Evolutionary conservation across 2,797 vertebrate genomes (phyloP).

Genomic region (Heterohyrax brucei): DNA sequence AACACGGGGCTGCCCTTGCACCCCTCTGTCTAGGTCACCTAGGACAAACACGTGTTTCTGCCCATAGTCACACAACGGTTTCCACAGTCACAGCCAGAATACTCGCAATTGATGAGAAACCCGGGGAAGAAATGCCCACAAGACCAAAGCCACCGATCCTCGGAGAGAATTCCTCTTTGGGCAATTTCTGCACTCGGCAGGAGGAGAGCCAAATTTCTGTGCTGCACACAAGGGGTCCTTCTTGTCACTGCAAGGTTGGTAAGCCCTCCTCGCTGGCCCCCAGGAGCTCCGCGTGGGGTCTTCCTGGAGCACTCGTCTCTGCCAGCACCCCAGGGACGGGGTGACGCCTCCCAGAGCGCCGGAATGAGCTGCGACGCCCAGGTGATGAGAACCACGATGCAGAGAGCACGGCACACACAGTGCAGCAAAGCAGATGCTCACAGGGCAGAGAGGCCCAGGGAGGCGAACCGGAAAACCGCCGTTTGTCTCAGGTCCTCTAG

Average conservation of each 20-base stretch:
- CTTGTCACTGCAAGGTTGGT: slow-evolving; percentile 74
- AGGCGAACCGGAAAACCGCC: slow-evolving; percentile 48
- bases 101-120: slow-evolving; percentile 77
- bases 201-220: slow-evolving; percentile 77
- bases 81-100: slow-evolving; percentile 76
- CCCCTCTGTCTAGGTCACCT: slow-evolving; percentile 86
- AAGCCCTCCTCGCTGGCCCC: slow-evolving; percentile 72
- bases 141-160: slow-evolving; percentile 77
- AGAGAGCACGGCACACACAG: slow-evolving; percentile 76
- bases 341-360: slow-evolving; percentile 74
- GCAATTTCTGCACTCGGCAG: slow-evolving; percentile 68
- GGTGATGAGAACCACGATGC: slow-evolving; percentile 79
- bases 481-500: slow-evolving; percentile 56
- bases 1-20: slow-evolving; percentile 82
- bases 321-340: slow-evolving; percentile 71
- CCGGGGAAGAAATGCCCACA: slow-evolving; percentile 65
- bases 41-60: slow-evolving; percentile 81
- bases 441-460: not conserved
- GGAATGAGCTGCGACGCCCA: slow-evolving; percentile 82
- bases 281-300: not conserved
- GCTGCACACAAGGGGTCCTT: slow-evolving; percentile 75
- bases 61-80: slow-evolving; percentile 62
- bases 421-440: slow-evolving; percentile 70
- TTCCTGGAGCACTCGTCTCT: not conserved
- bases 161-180: slow-evolving; percentile 66